A percentile compares a stretch with the other conserved stretches of the same genome.
Evolutionary conservation across 2,797 vertebrate species (phyloP).

Genomic region (Remorina albescens): DNA sequence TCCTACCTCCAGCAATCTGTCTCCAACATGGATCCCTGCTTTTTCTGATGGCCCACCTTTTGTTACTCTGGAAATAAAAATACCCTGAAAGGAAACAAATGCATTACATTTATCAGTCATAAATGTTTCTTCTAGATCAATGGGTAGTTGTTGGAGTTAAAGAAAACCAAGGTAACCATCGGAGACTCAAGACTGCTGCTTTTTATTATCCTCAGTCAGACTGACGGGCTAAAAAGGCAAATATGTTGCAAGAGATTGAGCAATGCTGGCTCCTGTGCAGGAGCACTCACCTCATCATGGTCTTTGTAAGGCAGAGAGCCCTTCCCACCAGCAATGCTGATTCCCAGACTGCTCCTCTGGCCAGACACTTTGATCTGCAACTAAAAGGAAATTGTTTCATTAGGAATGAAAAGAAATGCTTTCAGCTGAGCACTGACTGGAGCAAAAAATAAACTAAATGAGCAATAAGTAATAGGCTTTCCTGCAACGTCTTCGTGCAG

Average conservation of each 20-base stretch:
- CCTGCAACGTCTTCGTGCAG: neutral
- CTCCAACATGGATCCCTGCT: constrained; percentile 82
- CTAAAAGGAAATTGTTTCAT: constrained; percentile 75
- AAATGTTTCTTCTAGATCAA: neutral
- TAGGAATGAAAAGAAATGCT: neutral
- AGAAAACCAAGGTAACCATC: neutral
- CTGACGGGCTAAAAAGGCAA: neutral
- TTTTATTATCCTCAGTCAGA: constrained; percentile 9
- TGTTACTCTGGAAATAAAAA: constrained; percentile 84
- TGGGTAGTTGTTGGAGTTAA: neutral
- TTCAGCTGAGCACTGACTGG: neutral
- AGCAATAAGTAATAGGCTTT: neutral
- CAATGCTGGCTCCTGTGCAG: neutral
- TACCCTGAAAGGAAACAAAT: constrained; percentile 77
- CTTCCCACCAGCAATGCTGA: constrained; percentile 92
- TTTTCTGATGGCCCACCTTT: constrained; percentile 83
- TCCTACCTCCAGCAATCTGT: constrained; percentile 84
- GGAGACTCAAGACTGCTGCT: neutral
- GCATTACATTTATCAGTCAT: too few relatives aligned
- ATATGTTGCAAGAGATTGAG: constrained; percentile 7
- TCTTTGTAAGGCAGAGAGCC: constrained; percentile 89
- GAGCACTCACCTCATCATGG: constrained; percentile 86
- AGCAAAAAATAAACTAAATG: neutral
- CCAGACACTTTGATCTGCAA: constrained; percentile 90
- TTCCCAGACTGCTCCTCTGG: constrained; percentile 87